Conservation (phyloP, 2,113 vertebrate species). For the Lophius piscatorius region DNA sequence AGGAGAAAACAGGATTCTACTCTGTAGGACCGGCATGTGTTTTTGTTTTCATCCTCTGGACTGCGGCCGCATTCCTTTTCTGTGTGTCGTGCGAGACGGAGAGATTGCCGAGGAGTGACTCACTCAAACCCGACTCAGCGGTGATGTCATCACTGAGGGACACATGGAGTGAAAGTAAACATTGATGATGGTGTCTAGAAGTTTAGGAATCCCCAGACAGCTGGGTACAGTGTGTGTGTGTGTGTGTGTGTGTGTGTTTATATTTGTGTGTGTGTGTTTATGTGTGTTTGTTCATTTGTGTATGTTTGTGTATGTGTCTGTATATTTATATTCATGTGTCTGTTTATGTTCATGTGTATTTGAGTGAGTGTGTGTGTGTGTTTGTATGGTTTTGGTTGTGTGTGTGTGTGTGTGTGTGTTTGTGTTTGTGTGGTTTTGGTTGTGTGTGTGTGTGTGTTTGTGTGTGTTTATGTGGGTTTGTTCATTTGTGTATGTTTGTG, state of each 20-base stretch:
- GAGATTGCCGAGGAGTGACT: conserved; percentile 71
- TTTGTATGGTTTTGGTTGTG: no score
- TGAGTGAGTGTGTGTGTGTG: conserved; percentile 13
- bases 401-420: conserved; percentile 15
- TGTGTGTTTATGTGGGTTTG: no score
- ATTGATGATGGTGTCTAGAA: conserved; percentile 64
- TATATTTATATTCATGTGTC: not conserved
- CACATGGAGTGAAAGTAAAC: conserved; percentile 61
- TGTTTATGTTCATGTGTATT: no score
- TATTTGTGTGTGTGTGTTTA: conserved; percentile 18
- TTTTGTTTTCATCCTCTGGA: conserved; percentile 70
- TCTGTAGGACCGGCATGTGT: conserved; percentile 62
- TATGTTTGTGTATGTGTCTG: conserved; percentile 3
- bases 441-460: no score
- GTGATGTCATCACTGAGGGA: conserved; percentile 68
- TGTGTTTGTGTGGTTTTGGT: no score
- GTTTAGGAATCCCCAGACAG: conserved; percentile 65
- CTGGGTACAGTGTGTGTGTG: no score
- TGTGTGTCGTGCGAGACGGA: conserved; percentile 62
- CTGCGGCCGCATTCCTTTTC: conserved; percentile 69
- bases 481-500: no score
- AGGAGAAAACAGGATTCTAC: conserved; percentile 31
- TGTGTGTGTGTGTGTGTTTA: conserved; percentile 16
- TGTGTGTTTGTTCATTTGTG: not conserved
- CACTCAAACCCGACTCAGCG: conserved; percentile 70